Conservation (phyloP, 2,113 vertebrate species). For the Centropus unirufus region DNA sequence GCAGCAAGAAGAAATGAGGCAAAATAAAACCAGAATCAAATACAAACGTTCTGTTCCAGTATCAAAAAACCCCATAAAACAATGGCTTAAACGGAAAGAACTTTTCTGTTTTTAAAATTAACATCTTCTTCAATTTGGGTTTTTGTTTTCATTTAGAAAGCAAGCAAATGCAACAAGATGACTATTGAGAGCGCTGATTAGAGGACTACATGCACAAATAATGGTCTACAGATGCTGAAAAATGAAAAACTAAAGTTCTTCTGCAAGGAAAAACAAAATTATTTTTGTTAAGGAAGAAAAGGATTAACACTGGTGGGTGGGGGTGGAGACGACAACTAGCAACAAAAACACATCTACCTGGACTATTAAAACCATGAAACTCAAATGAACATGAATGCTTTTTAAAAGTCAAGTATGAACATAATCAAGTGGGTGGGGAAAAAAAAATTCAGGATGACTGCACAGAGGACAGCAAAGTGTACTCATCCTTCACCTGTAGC, state of each 20-base stretch:
- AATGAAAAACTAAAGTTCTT: slow-evolving; percentile 41
- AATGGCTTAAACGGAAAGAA: background rate
- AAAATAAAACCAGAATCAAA: background rate
- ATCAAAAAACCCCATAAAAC: background rate
- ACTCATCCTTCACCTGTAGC: slow-evolving; percentile 98
- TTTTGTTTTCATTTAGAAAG: slow-evolving; percentile 63
- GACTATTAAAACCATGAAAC: slow-evolving; percentile 55
- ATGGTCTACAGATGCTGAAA: slow-evolving; percentile 44
- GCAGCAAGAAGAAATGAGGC: background rate
- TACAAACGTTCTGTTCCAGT: background rate
- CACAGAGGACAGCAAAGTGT: slow-evolving; percentile 77
- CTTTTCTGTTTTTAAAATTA: fast-evolving
- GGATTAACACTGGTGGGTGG: background rate
- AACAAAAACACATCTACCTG: slow-evolving; percentile 35
- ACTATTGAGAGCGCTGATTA: slow-evolving; percentile 26
- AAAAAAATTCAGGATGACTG: slow-evolving; percentile 70
- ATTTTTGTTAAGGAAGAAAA: background rate
- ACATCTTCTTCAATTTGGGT: slow-evolving; percentile 75
- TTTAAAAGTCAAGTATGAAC: slow-evolving; percentile 57
- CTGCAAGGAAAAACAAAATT: slow-evolving; percentile 52
- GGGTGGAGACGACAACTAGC: slow-evolving; percentile 5
- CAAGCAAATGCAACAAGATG: slow-evolving; percentile 41
- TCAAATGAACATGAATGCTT: slow-evolving; percentile 57
- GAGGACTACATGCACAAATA: slow-evolving; percentile 62
- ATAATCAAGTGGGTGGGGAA: slow-evolving; percentile 53